A percentile compares a stretch with the other conserved stretches of the same genome.
Conservation (phyloP, 1,140 invertebrate genomes). For the Stegodyphus mimosarum region DNA sequence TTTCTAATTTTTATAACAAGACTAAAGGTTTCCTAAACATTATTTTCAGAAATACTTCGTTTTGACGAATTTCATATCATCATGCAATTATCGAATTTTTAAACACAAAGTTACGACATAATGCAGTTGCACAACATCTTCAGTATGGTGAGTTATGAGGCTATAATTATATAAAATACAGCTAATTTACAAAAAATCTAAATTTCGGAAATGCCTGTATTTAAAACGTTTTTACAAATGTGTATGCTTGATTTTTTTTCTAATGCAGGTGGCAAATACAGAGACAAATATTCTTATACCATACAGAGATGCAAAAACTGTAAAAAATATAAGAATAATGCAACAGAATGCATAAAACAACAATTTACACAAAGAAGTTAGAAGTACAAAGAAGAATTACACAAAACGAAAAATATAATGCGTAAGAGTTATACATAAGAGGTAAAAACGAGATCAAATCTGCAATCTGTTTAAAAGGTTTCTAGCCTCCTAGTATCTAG, state of each 20-base stretch:
- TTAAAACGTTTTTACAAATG: too few species aligned
- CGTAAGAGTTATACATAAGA: neutral
- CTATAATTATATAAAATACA: too few species aligned
- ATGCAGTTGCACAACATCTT: too few species aligned
- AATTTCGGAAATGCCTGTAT: too few species aligned
- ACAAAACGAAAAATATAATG: neutral
- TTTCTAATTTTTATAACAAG: too few species aligned
- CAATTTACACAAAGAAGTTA: neutral
- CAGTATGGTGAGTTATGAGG: too few species aligned
- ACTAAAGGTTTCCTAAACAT: too few species aligned
- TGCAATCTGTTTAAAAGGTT: neutral
- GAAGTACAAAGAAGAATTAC: neutral
- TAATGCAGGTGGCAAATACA: neutral
- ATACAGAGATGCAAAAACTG: neutral
- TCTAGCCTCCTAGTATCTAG: neutral
- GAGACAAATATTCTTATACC: neutral
- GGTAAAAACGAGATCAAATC: neutral
- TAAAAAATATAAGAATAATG: neutral
- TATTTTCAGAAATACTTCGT: too few species aligned
- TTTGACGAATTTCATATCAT: too few species aligned
- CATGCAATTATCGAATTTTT: too few species aligned
- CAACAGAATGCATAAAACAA: neutral
- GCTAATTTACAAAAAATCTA: too few species aligned
- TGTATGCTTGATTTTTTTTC: neutral
- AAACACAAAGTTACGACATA: too few species aligned